phyloP scores from a whole-genome alignment of 2,797 vertebrate species.

The Enteromius trimaculatus region DNA sequence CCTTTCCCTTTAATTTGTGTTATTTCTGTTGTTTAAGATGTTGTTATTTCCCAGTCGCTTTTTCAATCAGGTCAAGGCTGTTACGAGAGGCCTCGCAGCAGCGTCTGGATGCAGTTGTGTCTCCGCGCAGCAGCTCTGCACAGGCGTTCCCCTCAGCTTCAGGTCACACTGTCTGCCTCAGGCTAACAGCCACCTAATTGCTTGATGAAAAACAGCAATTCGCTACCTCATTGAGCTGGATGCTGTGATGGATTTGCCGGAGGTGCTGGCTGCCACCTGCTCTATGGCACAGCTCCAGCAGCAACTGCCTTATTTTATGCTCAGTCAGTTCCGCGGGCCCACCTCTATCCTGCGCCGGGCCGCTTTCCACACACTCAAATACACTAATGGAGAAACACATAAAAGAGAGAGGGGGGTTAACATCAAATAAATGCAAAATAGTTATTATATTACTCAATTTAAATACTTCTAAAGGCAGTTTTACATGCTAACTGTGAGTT shows the following conservation, averaged over 20 bases:
- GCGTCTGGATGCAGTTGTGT: constrained; percentile 13
- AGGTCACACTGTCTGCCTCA: constrained; percentile 70
- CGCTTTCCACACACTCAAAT: constrained; percentile 75
- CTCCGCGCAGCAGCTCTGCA: constrained; percentile 36
- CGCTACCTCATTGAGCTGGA: constrained; percentile 99
- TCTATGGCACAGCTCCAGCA: constrained; percentile 98
- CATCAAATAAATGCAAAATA: constrained; percentile 29
- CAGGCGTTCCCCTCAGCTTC: constrained; percentile 60
- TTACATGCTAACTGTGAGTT: background rate
- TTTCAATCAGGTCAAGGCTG: constrained; percentile 38
- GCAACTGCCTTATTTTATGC: constrained; percentile 97
- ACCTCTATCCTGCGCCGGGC: constrained; percentile 76
- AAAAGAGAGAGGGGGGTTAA: constrained; percentile 42
- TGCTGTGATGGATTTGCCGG: constrained; percentile 99
- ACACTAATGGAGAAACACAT: constrained; percentile 70
- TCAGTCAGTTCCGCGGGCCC: constrained; percentile 88
- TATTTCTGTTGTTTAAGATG: constrained; percentile 18
- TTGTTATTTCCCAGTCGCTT: constrained; percentile 12
- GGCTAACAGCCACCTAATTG: constrained; percentile 97
- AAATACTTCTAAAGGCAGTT: constrained; percentile 23
- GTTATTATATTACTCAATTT: constrained; percentile 41
- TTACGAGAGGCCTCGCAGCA: background rate
- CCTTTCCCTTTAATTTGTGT: background rate
- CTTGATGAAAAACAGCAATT: constrained; percentile 90
- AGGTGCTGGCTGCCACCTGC: constrained; percentile 97